phyloP scores from a whole-genome alignment of 1,140 invertebrate genomes.

The Bombus impatiens region DNA sequence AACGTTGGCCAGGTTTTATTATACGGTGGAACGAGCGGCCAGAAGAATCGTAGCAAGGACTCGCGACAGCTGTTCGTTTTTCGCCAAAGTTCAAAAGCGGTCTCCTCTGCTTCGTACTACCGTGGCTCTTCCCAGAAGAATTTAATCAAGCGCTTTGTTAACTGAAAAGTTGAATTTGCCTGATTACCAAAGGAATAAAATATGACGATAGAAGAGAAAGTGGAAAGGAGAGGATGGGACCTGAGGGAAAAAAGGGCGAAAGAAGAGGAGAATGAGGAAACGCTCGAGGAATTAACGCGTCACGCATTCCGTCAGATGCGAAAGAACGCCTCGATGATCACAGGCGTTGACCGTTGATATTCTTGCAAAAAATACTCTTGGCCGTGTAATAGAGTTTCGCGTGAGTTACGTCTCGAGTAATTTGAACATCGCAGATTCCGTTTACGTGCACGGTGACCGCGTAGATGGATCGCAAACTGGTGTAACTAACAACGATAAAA shows the following conservation, averaged over 20 bases:
- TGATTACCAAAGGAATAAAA: slow-evolving; percentile 22
- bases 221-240: no score
- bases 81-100: neutral
- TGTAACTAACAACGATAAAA: slow-evolving; percentile 3
- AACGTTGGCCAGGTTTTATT: slow-evolving; percentile 10
- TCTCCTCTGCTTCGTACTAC: neutral
- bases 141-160: neutral
- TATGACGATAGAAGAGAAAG: neutral
- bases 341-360: neutral
- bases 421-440: neutral
- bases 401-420: neutral
- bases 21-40: neutral
- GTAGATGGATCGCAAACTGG: neutral
- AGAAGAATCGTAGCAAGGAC: slow-evolving; percentile 4
- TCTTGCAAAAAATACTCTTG: neutral
- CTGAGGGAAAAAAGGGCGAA: no score
- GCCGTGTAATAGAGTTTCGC: neutral
- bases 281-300: neutral
- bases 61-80: neutral
- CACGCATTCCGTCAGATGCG: no score
- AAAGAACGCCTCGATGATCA: neutral
- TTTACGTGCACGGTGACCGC: neutral
- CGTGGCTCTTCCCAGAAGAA: neutral
- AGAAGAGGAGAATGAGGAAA: neutral
- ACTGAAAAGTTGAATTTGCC: neutral